phyloP scores from a whole-genome alignment of 1,140 invertebrate genomes.

The Drosophila obscura region DNA sequence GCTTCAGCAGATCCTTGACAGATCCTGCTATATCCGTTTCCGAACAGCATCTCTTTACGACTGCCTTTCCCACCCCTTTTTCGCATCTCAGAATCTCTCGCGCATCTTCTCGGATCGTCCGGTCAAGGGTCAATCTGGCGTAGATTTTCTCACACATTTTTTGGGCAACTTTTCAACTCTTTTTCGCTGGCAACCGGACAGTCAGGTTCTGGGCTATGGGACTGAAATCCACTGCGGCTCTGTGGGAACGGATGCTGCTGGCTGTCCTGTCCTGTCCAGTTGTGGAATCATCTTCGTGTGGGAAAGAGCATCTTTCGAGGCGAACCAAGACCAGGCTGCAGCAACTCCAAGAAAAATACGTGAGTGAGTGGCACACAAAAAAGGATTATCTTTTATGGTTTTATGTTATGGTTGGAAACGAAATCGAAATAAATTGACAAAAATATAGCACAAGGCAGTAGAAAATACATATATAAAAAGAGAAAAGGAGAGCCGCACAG shows the following conservation, averaged over 20 bases:
- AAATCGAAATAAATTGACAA: slow-evolving; percentile 57
- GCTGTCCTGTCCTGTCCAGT: slow-evolving; percentile 44
- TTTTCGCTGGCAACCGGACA: slow-evolving; percentile 66
- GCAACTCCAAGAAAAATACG: slow-evolving; percentile 43
- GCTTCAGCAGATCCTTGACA: no score
- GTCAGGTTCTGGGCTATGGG: slow-evolving; percentile 41
- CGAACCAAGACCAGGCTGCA: slow-evolving; percentile 1
- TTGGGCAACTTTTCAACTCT: slow-evolving; percentile 74
- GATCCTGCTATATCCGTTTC: no score
- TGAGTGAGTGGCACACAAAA: slow-evolving; percentile 31
- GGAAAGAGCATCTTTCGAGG: slow-evolving; percentile 48
- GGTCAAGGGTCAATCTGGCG: slow-evolving; percentile 69
- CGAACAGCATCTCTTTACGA: slow-evolving; percentile 28
- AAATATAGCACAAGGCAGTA: slow-evolving; percentile 56
- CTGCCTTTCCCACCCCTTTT: slow-evolving; percentile 28
- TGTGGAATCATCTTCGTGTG: slow-evolving; percentile 56
- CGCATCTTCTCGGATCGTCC: slow-evolving; percentile 28
- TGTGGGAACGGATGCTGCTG: slow-evolving; percentile 60
- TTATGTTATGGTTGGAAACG: slow-evolving; percentile 42
- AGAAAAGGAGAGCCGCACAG: not conserved
- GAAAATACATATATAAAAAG: slow-evolving; percentile 2
- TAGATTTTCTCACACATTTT: slow-evolving; percentile 76
- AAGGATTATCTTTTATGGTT: slow-evolving; percentile 18
- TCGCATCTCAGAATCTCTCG: no score
- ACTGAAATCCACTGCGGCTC: slow-evolving; percentile 20